phyloP scores from a whole-genome alignment of 2,888 invertebrate genomes.

The Ormyrus pomaceus region DNA sequence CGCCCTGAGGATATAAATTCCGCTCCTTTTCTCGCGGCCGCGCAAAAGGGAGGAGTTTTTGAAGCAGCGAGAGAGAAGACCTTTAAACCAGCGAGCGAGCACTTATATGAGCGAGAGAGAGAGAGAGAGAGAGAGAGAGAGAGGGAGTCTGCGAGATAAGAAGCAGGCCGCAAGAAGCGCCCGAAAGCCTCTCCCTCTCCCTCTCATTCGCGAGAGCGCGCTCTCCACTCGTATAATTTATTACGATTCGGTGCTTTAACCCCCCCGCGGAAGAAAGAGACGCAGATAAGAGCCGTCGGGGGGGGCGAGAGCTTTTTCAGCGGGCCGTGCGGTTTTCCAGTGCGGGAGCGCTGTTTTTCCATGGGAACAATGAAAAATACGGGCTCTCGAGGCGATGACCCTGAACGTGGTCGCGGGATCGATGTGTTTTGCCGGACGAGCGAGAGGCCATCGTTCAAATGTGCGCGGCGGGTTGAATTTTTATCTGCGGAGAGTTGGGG shows the following conservation, averaged over 20 bases:
- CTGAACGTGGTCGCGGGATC: too few relatives aligned
- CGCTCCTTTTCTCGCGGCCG: conserved; percentile 31
- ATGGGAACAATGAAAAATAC: conserved; percentile 30
- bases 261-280: conserved; percentile 12
- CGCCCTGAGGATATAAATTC: conserved; percentile 48
- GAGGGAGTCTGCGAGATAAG: conserved; percentile 54
- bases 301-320: conserved; percentile 14
- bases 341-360: conserved; percentile 47
- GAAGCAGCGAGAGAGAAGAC: conserved; percentile 25
- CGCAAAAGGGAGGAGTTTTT: conserved; percentile 48
- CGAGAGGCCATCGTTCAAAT: background rate
- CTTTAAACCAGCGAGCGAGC: conserved; percentile 27
- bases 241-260: conserved; percentile 54
- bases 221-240: conserved; percentile 57
- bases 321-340: conserved; percentile 28
- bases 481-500: background rate
- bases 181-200: conserved; percentile 32
- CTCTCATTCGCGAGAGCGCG: background rate
- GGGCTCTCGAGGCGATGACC: background rate
- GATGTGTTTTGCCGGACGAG: too few relatives aligned
- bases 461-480: conserved; percentile 17
- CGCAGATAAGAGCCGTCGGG: background rate
- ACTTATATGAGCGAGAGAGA: conserved; percentile 24
- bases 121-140: conserved; percentile 9
- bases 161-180: conserved; percentile 61